A percentile compares a stretch with the other conserved stretches of the same genome.
phyloP scores from a whole-genome alignment of 2,888 invertebrate genomes.

The Eustalomyia histrio region DNA sequence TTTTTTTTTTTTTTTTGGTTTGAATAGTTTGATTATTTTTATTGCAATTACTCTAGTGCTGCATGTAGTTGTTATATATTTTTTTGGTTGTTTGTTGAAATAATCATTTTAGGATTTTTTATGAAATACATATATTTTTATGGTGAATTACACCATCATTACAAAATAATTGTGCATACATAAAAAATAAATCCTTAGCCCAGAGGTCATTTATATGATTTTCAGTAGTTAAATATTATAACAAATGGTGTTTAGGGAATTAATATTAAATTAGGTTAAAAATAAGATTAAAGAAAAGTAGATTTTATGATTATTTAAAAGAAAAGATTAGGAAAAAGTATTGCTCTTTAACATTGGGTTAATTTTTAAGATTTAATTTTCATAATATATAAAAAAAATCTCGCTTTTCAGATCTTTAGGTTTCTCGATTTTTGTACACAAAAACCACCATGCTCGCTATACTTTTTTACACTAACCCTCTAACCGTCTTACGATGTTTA shows the following conservation, averaged over 20 bases:
- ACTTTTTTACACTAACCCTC: no score
- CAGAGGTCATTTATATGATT: constrained; percentile 7
- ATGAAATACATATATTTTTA: constrained; percentile 2
- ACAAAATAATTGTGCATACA: not conserved
- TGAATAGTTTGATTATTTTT: not conserved
- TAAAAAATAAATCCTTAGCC: not conserved
- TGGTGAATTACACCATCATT: constrained; percentile 29
- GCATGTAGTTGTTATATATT: not conserved
- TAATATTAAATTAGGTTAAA: not conserved
- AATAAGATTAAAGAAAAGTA: no score
- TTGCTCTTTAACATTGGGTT: no score
- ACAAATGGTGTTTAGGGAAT: constrained; percentile 32
- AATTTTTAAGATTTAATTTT: no score
- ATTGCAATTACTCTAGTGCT: constrained; percentile 3
- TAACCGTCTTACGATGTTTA: no score
- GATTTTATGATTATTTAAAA: no score
- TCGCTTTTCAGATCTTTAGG: no score
- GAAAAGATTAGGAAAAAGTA: no score
- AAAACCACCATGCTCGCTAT: no score
- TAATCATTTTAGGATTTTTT: constrained; percentile 34
- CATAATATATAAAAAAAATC: no score
- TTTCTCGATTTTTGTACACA: no score
- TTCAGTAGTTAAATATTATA: constrained; percentile 12
- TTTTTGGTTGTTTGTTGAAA: not conserved
- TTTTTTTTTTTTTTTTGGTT: not conserved